Conservation (phyloP, 2,797 vertebrate genomes). For the Phoeniculus purpureus region DNA sequence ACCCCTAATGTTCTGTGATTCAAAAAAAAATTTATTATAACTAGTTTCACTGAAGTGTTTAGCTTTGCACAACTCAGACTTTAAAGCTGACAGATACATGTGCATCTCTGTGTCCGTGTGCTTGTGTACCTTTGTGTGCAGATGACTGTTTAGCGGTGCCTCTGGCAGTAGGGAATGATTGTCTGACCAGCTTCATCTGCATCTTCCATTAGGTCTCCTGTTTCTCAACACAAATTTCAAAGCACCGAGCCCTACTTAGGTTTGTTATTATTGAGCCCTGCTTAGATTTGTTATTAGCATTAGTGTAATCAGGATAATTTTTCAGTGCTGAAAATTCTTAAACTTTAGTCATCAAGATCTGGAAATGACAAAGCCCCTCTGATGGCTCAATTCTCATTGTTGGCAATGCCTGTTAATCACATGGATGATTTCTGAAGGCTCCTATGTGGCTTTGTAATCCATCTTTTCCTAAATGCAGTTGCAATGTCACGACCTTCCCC, state of each 20-base stretch:
- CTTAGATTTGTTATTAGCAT: too few species aligned
- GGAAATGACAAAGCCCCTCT: not conserved
- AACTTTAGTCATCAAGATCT: not conserved
- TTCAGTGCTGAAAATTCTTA: not conserved
- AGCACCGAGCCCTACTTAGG: not conserved
- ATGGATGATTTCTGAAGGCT: not conserved
- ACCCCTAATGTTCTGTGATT: too few species aligned
- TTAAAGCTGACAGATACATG: not conserved
- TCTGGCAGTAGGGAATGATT: not conserved
- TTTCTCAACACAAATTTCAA: not conserved
- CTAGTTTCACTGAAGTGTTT: not conserved
- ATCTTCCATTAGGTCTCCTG: not conserved
- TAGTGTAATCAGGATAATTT: not conserved
- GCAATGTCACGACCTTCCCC: not conserved
- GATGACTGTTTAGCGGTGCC: not conserved
- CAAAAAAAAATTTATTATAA: not conserved
- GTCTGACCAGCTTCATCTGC: not conserved
- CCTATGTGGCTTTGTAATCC: not conserved
- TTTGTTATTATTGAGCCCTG: not conserved
- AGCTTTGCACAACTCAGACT: not conserved
- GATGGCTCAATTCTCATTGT: not conserved
- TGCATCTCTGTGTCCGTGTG: too few species aligned
- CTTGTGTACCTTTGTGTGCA: rapidly evolving
- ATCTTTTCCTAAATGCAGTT: not conserved
- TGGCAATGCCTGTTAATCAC: not conserved